phyloP scores from a whole-genome alignment of 2,797 vertebrate genomes.

The Trematomus bernacchii region DNA sequence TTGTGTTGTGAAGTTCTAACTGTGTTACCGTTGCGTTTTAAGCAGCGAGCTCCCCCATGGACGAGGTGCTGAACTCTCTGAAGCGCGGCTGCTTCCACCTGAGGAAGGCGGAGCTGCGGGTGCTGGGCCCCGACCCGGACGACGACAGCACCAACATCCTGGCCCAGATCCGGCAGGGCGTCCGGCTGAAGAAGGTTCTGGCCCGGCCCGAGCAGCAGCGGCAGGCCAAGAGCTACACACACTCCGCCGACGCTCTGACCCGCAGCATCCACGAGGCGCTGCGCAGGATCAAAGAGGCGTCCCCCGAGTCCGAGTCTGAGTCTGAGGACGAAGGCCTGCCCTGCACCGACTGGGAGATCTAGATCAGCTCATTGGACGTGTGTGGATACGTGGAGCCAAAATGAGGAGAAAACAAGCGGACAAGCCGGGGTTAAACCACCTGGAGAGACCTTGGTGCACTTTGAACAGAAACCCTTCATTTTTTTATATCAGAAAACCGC shows the following conservation, averaged over 20 bases:
- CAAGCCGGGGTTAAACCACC: slow-evolving; percentile 21
- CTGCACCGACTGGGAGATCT: slow-evolving; percentile 97
- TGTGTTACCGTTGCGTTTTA: neutral
- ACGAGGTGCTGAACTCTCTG: slow-evolving; percentile 97
- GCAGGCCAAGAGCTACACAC: slow-evolving; percentile 84
- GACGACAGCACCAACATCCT: slow-evolving; percentile 97
- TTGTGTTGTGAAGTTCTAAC: neutral
- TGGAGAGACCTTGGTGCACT: slow-evolving; percentile 48
- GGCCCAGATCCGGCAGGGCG: slow-evolving; percentile 97
- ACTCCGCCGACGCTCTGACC: slow-evolving; percentile 93
- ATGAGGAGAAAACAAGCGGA: slow-evolving; percentile 23
- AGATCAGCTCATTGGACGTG: slow-evolving; percentile 24
- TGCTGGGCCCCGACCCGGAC: slow-evolving; percentile 93
- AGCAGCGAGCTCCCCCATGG: slow-evolving; percentile 97
- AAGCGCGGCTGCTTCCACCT: slow-evolving; percentile 98
- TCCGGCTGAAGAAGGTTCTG: slow-evolving; percentile 93
- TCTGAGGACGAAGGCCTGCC: slow-evolving; percentile 95
- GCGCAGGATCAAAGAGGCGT: slow-evolving; percentile 96
- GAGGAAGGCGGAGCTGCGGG: slow-evolving; percentile 95
- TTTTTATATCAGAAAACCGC: slow-evolving; percentile 26
- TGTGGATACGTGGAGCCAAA: slow-evolving; percentile 29
- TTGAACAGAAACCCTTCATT: slow-evolving; percentile 51
- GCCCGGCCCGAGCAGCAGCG: slow-evolving; percentile 88
- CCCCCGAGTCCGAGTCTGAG: slow-evolving; percentile 91
- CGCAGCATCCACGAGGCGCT: slow-evolving; percentile 98